Evolutionary conservation across 2,888 invertebrate genomes (phyloP), one percentile per base, ranked within the genome.

Genomic region (Phyllotreta cruciferae): DNA sequence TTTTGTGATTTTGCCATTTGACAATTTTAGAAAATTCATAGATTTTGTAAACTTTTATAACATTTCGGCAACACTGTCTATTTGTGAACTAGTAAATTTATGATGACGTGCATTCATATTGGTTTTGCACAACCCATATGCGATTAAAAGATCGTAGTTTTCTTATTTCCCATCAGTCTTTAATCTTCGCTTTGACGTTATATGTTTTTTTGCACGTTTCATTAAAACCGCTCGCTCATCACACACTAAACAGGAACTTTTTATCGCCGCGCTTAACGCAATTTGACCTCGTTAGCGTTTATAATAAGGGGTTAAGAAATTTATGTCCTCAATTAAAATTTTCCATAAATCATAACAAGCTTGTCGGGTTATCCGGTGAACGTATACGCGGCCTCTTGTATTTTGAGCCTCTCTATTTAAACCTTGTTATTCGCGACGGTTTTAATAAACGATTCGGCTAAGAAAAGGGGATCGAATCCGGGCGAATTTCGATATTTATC

Each of bases 271-370:
- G 4, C 47, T n/a, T 4, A 47, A 47, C 7, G 24, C 34, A 47
- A 47, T 47, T 47, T 47, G 37, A 52, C 52, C 52, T 52, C 52
- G 52, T 52, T 52, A 52, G 52, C 52, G 37, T 52, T 52, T 52
- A 52, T 37, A 24, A 24, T 24, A 52, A 52, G 11, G 47, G 56
- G 47, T 49, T 56, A 37, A 47, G 56, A 47, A 56, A 56, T 56
- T 56, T 56, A 47, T 56, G 56, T 50, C 13, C 37, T 57, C 50
- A 63, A 63, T 63, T 63, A 63, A 58, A 63, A 58, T 58, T 42
- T 58, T 58, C 58, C 63, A 63, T 63, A 63, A 63, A 63, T 63
- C 63, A 63, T 55, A 24, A 34, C 36, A n/a, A 11, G 35, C 53
- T 41, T 42, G 57, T 56, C 57, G 44, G n/a, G 56, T 39, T 57